Evolutionary conservation across 2,797 vertebrate genomes (phyloP).

Genomic region (Thunnus albacares): DNA sequence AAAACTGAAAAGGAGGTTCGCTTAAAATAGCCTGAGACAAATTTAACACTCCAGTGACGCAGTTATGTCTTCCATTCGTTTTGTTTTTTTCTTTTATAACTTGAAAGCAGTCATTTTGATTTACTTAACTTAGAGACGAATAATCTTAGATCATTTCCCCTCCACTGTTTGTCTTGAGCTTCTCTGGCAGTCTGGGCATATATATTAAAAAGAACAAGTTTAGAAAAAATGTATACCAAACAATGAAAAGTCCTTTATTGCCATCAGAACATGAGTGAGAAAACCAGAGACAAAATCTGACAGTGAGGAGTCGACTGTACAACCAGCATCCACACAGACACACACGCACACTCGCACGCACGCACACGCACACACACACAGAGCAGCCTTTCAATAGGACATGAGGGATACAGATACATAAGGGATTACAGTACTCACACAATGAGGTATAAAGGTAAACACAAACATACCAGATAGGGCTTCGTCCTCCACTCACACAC

Average conservation of each 20-base stretch:
- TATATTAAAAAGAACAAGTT: background rate
- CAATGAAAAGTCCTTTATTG: constrained; percentile 89
- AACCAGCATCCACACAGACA: constrained; percentile 66
- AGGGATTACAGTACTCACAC: constrained; percentile 81
- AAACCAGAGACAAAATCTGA: constrained; percentile 84
- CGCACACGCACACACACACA: constrained; percentile 32
- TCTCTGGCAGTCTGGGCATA: too few species aligned
- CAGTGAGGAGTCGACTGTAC: constrained; percentile 82
- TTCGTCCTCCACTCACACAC: constrained; percentile 67
- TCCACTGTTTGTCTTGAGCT: too few species aligned
- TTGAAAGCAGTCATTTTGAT: background rate
- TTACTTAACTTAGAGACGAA: background rate
- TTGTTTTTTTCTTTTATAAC: background rate
- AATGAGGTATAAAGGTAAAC: constrained; percentile 83
- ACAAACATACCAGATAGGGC: constrained; percentile 70
- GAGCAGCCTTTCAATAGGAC: constrained; percentile 71
- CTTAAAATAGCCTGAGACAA: constrained; percentile 33
- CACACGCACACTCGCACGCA: constrained; percentile 19
- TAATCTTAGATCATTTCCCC: background rate
- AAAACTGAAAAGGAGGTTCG: constrained; percentile 17
- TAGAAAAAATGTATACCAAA: constrained; percentile 78
- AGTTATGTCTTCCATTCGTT: background rate
- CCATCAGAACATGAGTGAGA: constrained; percentile 87
- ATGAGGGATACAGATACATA: constrained; percentile 70
- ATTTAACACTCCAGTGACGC: constrained; percentile 32